These are phyloP conservation scores for Drosophila hamatofila DNA, from an alignment of 2,888 invertebrate species.

Conservation along the genomic window DNA sequence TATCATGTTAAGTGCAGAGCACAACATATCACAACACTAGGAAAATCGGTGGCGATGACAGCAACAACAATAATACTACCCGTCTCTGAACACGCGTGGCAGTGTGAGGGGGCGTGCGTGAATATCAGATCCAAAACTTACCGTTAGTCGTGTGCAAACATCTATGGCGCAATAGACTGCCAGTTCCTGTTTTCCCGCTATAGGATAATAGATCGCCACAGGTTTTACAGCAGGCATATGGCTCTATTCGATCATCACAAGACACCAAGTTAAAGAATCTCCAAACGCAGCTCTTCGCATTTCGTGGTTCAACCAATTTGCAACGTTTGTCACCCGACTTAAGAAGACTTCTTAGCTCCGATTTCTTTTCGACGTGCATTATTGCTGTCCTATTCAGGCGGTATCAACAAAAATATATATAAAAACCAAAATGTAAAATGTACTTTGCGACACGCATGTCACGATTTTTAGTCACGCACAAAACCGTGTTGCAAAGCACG, in stretches of 20 bases:
- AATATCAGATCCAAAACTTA: constrained; percentile 68
- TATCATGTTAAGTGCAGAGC: constrained; percentile 21
- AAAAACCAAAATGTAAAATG: constrained; percentile 48
- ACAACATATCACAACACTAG: constrained; percentile 53
- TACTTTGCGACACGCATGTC: constrained; percentile 69
- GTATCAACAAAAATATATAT: constrained; percentile 36
- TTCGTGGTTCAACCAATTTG: constrained; percentile 66
- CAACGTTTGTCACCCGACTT: constrained; percentile 70
- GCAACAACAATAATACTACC: constrained; percentile 41
- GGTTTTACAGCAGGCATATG: constrained; percentile 70
- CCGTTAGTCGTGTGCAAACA: constrained; percentile 72
- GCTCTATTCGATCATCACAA: constrained; percentile 66
- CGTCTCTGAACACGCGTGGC: constrained; percentile 70
- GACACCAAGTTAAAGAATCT: constrained; percentile 71
- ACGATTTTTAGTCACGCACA: constrained; percentile 76
- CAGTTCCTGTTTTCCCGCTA: constrained; percentile 69
- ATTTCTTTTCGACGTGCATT: constrained; percentile 72
- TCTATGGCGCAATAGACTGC: constrained; percentile 67
- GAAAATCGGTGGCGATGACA: constrained; percentile 48
- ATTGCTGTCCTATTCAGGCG: constrained; percentile 16
- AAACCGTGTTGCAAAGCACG: constrained; percentile 64
- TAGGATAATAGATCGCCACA: constrained; percentile 69
- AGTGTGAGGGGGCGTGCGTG: constrained; percentile 68
- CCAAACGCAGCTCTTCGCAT: constrained; percentile 72
- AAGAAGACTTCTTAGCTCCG: constrained; percentile 59